A percentile compares a stretch with the other conserved stretches of the same genome.
Evolutionary conservation across 2,113 vertebrate species (phyloP).

Genomic region (Oreotrochilus melanogaster): DNA sequence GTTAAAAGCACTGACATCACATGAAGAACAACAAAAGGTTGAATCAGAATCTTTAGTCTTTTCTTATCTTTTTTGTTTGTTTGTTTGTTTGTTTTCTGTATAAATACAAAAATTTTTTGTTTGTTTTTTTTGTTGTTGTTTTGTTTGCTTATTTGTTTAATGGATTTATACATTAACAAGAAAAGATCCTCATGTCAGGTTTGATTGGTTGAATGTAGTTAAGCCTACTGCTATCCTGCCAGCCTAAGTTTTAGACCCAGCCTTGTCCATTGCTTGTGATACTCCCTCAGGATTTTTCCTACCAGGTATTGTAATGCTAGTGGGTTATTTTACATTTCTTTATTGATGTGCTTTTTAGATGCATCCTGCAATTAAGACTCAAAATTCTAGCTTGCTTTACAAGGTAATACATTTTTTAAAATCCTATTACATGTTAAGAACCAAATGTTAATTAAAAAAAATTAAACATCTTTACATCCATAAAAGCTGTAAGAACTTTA

Average conservation of each 20-base stretch:
- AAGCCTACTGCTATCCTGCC: fast-evolving
- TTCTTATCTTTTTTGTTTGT: background rate
- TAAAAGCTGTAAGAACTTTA: background rate
- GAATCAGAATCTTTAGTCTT: background rate
- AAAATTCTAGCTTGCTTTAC: background rate
- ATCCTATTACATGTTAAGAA: background rate
- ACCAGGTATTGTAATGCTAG: background rate
- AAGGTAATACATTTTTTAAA: background rate
- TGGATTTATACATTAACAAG: background rate
- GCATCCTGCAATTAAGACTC: background rate
- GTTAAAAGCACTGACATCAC: background rate
- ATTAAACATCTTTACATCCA: background rate
- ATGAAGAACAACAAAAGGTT: background rate
- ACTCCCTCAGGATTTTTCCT: background rate
- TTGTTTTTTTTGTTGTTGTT: too few relatives aligned
- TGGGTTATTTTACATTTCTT: background rate
- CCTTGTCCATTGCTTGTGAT: background rate
- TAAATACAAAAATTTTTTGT: too few relatives aligned
- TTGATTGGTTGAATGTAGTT: background rate
- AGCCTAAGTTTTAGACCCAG: background rate
- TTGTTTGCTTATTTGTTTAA: background rate
- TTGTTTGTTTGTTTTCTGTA: too few relatives aligned
- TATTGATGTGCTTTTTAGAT: background rate
- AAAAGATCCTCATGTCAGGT: background rate
- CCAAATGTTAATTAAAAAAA: conserved; percentile 16